A percentile compares a stretch with the other conserved stretches of the same genome.
Evolutionary conservation across 2,797 vertebrate species (phyloP).

Genomic region (Aotus griseimembra): DNA sequence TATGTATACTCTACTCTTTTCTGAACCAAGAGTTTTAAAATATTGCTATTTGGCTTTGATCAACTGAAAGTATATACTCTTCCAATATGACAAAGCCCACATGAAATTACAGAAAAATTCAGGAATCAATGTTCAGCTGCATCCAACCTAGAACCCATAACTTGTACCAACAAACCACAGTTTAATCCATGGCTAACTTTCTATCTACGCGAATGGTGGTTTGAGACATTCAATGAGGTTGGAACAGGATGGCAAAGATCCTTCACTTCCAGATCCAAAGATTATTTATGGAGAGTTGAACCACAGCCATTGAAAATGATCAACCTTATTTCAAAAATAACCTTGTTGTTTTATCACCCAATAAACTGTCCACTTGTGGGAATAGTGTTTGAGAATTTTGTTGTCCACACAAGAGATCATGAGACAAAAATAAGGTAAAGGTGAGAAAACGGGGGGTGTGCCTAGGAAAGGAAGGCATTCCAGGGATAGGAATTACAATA

Average conservation of each 20-base stretch:
- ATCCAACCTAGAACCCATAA: neutral
- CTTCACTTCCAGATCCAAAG: neutral
- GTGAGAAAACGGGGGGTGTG: neutral
- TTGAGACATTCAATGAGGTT: neutral
- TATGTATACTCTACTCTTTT: neutral
- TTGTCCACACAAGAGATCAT: neutral
- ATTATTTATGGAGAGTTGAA: neutral
- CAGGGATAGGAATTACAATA: neutral
- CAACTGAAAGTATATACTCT: neutral
- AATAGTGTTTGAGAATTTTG: neutral
- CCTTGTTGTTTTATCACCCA: neutral
- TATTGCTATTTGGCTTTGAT: neutral
- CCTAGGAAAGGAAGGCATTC: neutral
- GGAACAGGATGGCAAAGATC: neutral
- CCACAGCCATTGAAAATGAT: neutral
- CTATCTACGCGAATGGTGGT: neutral
- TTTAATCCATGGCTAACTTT: neutral
- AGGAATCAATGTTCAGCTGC: neutral
- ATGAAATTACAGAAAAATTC: neutral
- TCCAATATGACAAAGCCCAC: neutral
- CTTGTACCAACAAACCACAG: neutral
- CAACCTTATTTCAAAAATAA: neutral
- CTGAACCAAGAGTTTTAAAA: neutral
- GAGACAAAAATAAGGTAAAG: neutral
- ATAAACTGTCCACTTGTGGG: neutral